phyloP scores from a whole-genome alignment of 2,888 invertebrate genomes.

The Epiblema foenella region DNA sequence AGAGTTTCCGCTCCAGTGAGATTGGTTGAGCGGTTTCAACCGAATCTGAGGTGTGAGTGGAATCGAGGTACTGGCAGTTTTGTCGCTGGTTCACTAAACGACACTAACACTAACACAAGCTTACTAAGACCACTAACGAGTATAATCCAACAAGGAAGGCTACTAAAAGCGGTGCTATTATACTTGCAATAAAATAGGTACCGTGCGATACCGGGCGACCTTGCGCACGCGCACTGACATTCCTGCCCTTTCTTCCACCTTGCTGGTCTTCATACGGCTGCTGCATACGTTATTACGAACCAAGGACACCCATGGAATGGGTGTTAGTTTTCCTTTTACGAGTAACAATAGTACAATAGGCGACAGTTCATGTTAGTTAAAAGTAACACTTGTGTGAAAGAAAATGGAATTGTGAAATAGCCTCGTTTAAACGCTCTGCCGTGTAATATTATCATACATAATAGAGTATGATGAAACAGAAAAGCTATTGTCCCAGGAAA shows the following conservation, averaged over 20 bases:
- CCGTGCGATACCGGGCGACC: constrained; percentile 38
- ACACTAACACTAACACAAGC: no score
- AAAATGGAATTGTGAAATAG: background rate
- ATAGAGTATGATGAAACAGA: no score
- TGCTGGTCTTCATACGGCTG: constrained; percentile 23
- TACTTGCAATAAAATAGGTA: constrained; percentile 17
- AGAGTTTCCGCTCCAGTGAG: no score
- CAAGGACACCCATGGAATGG: constrained; percentile 21
- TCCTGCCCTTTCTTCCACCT: constrained; percentile 45
- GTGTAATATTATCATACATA: background rate
- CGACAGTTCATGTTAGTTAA: background rate
- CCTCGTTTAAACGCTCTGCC: background rate
- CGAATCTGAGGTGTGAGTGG: no score
- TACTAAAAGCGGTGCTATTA: constrained; percentile 15
- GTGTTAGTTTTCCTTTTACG: constrained; percentile 31
- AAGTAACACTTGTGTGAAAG: background rate
- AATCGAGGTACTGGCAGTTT: no score
- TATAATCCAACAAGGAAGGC: constrained; percentile 35
- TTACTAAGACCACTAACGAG: background rate
- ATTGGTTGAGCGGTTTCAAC: no score
- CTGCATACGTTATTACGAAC: constrained; percentile 24
- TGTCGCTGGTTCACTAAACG: no score
- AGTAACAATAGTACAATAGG: constrained; percentile 13
- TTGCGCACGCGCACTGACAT: constrained; percentile 35
- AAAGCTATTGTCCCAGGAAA: no score